Evolutionary conservation across 2,888 invertebrate species (phyloP).

Genomic region (Amiota communis): DNA sequence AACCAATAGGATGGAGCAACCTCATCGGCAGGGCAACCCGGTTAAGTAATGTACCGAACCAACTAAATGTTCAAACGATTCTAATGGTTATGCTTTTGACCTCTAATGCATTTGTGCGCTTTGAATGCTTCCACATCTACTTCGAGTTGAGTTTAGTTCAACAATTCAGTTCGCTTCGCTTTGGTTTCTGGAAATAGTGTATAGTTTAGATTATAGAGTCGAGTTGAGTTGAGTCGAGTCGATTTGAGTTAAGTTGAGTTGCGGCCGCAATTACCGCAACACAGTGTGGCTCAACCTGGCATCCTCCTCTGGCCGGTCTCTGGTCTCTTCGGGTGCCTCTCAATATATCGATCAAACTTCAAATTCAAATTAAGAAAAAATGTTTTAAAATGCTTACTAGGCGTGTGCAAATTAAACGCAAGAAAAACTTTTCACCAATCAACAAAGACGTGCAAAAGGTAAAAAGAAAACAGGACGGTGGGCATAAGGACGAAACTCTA

Average conservation of each 20-base stretch:
- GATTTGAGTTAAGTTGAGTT: neutral
- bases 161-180: constrained; percentile 2
- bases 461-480: neutral
- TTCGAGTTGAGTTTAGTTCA: constrained; percentile 26
- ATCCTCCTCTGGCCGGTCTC: constrained; percentile 2
- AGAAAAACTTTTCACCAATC: constrained; percentile 19
- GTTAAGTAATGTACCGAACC: neutral
- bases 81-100: constrained; percentile 57
- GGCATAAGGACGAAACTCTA: too few species aligned
- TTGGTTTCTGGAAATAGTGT: neutral
- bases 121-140: neutral
- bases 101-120: constrained; percentile 53
- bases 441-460: neutral
- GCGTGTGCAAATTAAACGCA: constrained; percentile 38
- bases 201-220: neutral
- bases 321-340: constrained; percentile 42
- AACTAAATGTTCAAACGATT: constrained; percentile 40
- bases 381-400: constrained; percentile 57
- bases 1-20: neutral
- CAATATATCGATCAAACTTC: constrained; percentile 72
- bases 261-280: constrained; percentile 37
- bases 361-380: constrained; percentile 63
- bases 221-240: constrained; percentile 9
- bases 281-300: constrained; percentile 2
- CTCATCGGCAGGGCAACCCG: neutral